Conservation (phyloP, 2,113 vertebrate species). For the Campylomormyrus numenius region DNA sequence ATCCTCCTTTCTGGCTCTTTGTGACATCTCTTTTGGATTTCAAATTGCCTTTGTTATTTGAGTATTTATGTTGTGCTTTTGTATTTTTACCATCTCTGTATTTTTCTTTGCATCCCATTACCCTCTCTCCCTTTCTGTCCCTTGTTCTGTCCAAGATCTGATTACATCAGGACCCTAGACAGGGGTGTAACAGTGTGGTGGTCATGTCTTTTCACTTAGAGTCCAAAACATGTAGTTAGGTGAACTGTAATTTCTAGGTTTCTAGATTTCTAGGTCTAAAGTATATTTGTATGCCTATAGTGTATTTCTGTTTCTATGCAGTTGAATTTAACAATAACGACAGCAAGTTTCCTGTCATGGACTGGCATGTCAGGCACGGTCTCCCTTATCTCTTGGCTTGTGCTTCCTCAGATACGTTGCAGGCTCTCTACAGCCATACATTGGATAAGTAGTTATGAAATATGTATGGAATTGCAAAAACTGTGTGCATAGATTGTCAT, state of each 20-base stretch:
- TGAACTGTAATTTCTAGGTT: no score
- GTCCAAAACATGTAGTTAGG: no score
- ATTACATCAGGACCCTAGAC: neutral
- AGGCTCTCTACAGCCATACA: neutral
- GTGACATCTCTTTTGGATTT: neutral
- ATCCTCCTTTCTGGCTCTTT: neutral
- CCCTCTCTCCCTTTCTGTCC: neutral
- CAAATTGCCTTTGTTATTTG: neutral
- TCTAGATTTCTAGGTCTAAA: no score
- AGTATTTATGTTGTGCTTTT: neutral
- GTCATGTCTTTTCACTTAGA: neutral
- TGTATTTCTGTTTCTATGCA: neutral
- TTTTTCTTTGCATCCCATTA: neutral
- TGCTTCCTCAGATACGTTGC: neutral
- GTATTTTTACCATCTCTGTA: neutral
- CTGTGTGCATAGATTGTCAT: neutral
- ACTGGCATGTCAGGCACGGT: neutral
- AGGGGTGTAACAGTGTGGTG: neutral
- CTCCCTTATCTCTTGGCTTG: neutral
- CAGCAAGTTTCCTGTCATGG: neutral
- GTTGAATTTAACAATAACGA: neutral
- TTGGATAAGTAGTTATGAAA: neutral
- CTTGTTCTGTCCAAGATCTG: neutral
- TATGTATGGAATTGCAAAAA: neutral
- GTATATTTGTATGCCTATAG: no score